phyloP scores from a whole-genome alignment of 2,797 vertebrate genomes.

The Acestrorhynchus altus region DNA sequence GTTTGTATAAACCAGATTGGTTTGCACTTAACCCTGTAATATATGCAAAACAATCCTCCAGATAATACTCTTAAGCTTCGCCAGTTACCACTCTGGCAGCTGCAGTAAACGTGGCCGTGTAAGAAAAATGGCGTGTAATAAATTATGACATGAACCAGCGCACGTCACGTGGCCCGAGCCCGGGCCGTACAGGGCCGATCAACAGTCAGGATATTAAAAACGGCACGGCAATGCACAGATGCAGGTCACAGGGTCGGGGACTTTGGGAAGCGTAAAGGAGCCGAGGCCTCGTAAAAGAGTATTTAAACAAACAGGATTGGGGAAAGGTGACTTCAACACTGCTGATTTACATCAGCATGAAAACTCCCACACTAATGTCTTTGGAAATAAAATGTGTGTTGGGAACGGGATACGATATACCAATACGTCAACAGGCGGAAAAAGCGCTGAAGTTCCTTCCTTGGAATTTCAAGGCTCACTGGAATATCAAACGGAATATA shows the following conservation, averaged over 20 bases:
- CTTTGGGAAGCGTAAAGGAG: conserved; percentile 52
- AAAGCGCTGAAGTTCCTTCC: conserved; percentile 17
- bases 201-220: conserved; percentile 68
- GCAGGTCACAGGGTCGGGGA: conserved; percentile 63
- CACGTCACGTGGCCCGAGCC: conserved; percentile 48
- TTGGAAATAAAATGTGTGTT: conserved; percentile 29
- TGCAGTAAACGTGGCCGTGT: conserved; percentile 70
- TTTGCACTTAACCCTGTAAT: conserved; percentile 88
- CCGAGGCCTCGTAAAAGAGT: conserved; percentile 57
- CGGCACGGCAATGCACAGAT: conserved; percentile 61
- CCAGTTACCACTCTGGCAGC: conserved; percentile 77
- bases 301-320: conserved; percentile 60
- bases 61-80: conserved; percentile 74
- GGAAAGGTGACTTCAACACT: conserved; percentile 46
- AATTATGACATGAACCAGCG: conserved; percentile 75
- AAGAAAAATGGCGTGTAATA: conserved; percentile 76
- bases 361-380: conserved; percentile 38
- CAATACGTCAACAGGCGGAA: conserved; percentile 1
- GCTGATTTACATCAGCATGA: conserved; percentile 52
- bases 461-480: conserved; percentile 13
- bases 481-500: conserved; percentile 23
- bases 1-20: conserved; percentile 85
- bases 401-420: conserved; percentile 40
- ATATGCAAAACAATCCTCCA: conserved; percentile 82
- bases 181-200: conserved; percentile 46